phyloP scores from a whole-genome alignment of 92 coral and sea anemone genomes.

The Pocillopora grandis region DNA sequence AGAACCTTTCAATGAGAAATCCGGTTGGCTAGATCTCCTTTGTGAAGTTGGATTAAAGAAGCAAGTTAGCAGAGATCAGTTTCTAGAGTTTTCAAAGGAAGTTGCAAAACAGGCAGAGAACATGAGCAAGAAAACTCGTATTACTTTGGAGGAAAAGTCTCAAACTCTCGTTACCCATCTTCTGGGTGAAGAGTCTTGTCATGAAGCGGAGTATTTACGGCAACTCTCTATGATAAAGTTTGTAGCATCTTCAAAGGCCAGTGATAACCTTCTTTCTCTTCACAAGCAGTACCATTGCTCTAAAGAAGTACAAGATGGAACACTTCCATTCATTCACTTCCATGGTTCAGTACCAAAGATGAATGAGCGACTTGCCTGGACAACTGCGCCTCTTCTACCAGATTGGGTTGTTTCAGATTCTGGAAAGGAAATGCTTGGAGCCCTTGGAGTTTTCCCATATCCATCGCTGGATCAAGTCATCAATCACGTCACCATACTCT shows the following conservation, averaged over 20 bases:
- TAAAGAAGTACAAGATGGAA: not conserved
- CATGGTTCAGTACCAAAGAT: slow-evolving; percentile 55
- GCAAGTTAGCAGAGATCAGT: slow-evolving; percentile 54
- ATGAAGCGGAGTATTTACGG: slow-evolving; percentile 44
- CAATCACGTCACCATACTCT: slow-evolving; percentile 50
- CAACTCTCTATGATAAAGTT: slow-evolving; percentile 65
- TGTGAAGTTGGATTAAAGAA: slow-evolving; percentile 64
- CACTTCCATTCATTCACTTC: slow-evolving; percentile 48
- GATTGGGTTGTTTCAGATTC: slow-evolving; percentile 45
- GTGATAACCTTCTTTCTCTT: slow-evolving; percentile 36
- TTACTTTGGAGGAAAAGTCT: slow-evolving; percentile 55
- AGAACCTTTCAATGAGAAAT: slow-evolving; percentile 50
- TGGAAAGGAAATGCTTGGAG: not conserved
- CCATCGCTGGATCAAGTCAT: slow-evolving; percentile 71
- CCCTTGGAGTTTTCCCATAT: slow-evolving; percentile 43
- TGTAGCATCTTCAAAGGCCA: slow-evolving; percentile 58
- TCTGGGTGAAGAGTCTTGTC: slow-evolving; percentile 33
- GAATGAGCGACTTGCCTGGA: slow-evolving; percentile 66
- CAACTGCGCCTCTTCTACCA: slow-evolving; percentile 73
- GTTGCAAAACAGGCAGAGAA: slow-evolving; percentile 55
- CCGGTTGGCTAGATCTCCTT: slow-evolving; percentile 70
- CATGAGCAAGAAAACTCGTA: slow-evolving; percentile 20
- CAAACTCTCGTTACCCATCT: slow-evolving; percentile 59
- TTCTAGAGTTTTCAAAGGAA: slow-evolving; percentile 59
- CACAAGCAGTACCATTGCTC: slow-evolving; percentile 49